These are phyloP conservation scores for Raphicerus campestris DNA, from an alignment of 2,113 vertebrate species.

Conservation along the genomic window DNA sequence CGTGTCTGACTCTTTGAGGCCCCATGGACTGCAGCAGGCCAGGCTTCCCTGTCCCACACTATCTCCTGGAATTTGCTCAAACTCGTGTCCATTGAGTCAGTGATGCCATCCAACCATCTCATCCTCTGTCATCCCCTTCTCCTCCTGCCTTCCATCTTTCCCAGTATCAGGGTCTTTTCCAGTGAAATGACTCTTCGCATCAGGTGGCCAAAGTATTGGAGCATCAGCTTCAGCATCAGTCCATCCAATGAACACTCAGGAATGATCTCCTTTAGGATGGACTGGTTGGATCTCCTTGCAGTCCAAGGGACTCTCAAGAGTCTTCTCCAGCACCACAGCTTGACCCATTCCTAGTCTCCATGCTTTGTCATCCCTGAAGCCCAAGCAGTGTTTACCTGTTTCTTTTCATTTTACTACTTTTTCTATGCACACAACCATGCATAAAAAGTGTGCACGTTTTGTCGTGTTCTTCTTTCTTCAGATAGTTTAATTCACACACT, in stretches of 20 bases:
- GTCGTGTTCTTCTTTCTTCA: background rate
- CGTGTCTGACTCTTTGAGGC: rapidly evolving
- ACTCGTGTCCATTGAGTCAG: rapidly evolving
- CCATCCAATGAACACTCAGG: background rate
- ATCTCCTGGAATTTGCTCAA: background rate
- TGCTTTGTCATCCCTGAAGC: background rate
- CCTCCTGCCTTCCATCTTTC: background rate
- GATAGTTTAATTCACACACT: background rate
- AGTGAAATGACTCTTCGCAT: background rate
- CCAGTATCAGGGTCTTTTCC: background rate
- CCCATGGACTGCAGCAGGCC: background rate
- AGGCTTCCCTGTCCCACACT: background rate
- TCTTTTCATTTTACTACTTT: no score
- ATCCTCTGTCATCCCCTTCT: rapidly evolving
- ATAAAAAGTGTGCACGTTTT: background rate
- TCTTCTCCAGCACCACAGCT: background rate
- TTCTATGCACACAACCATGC: rapidly evolving
- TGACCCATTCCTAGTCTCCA: background rate
- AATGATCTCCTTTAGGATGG: background rate
- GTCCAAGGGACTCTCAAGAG: background rate
- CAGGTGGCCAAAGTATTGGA: background rate
- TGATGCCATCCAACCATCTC: background rate
- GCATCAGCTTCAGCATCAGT: background rate
- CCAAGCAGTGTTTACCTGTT: rapidly evolving
- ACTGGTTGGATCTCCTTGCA: background rate